Evolutionary conservation across 2,797 vertebrate species (phyloP).

Genomic region (Rhinichthys osculus): DNA sequence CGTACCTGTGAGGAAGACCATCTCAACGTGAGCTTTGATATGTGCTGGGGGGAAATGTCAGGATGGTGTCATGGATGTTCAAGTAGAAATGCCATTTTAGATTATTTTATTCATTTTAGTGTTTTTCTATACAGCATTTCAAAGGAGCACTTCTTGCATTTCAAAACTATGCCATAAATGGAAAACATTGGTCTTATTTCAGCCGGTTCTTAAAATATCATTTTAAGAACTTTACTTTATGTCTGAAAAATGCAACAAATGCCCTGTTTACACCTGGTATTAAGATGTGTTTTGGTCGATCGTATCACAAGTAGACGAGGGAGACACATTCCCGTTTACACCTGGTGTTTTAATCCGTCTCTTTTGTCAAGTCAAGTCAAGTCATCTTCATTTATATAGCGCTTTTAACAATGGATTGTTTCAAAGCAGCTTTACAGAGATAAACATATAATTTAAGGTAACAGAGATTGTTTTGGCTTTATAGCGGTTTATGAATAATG

Average conservation of each 20-base stretch:
- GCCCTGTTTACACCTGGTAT: too few species aligned
- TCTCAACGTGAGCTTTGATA: not conserved
- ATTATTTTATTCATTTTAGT: conserved; percentile 34
- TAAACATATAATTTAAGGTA: too few species aligned
- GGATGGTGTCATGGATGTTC: conserved; percentile 2
- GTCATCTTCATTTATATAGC: too few species aligned
- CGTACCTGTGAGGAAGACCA: conserved; percentile 81
- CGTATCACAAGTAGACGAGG: not conserved
- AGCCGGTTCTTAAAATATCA: not conserved
- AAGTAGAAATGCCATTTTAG: conserved; percentile 47
- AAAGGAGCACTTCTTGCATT: not conserved
- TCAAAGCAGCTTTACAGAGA: too few species aligned
- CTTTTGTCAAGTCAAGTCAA: not conserved
- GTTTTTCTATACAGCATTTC: conserved; percentile 9
- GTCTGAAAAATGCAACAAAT: too few species aligned
- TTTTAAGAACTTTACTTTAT: too few species aligned
- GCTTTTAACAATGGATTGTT: too few species aligned
- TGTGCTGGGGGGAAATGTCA: not conserved
- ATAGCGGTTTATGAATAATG: too few species aligned
- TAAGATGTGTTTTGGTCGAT: not conserved
- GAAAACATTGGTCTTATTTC: not conserved
- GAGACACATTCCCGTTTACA: not conserved
- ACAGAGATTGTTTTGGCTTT: too few species aligned
- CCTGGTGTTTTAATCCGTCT: too few species aligned
- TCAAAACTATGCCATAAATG: not conserved